Base-by-base conservation (phyloP, 2,888 invertebrate species). In the Napeogenes sylphis region DNA sequence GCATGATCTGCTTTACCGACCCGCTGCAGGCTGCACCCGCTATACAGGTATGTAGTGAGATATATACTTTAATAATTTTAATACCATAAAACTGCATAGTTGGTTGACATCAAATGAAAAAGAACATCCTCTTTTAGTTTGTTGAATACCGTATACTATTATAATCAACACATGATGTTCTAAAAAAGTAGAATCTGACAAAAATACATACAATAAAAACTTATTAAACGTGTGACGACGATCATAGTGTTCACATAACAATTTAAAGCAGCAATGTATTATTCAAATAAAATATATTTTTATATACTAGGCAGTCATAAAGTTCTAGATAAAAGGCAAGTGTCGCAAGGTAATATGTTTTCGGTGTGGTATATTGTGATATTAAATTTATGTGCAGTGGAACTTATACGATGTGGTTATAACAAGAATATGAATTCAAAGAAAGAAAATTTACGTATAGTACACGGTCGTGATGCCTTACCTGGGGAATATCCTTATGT, bases 1-100 rank as follows among this genome's bases (percentile, higher is more conserved):
- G 99, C 87, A 99, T 99, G 97, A 97, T 99, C 74, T 99, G 99
- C 84, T 99, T 99, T 87, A 98, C 98, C 0, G 99, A 99, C 82
- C 98, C 99, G 0, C 89, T 99, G 53, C 96, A 98, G 42, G 98
- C 97, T 70, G 98, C 99, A 0, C 99, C 99, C 10, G 96, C 98
- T 3, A 93, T 99, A 77, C 96, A 96, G 91, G 95, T 95, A 55
- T 45, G 42, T 38, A 30, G 3, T 35, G 13, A 30, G 12, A 32
- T 56, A 45, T 51, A 30, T 8, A 30, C 8, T 51, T 8, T 30
- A 4, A 6, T 51, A 4, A 14, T 10, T 14, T 47, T 4, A 12
- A 14, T n/a, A 46, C 46, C 46, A 21, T 21, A 21, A 21, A 21
- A 5, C 6, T n/a, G 21, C 21, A 21, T 47, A 14, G 5, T 8